Percentiles rank a stretch among this genome's conserved stretches.
Conservation (phyloP, 2,888 invertebrate genomes). For the Empis livida region DNA sequence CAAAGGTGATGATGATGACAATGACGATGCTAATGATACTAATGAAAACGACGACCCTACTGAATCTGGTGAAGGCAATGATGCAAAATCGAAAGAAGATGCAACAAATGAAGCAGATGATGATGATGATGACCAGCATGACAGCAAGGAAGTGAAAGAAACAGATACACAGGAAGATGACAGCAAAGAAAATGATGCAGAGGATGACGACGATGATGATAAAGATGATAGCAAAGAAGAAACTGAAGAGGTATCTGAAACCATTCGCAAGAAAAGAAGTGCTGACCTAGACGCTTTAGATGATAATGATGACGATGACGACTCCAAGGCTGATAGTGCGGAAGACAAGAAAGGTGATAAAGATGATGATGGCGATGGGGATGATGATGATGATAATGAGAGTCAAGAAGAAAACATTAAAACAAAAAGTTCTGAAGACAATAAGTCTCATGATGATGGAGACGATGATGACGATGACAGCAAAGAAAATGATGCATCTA, state of each 20-base stretch:
- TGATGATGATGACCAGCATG: conserved; percentile 38
- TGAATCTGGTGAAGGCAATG: conserved; percentile 29
- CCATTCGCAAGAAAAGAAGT: neutral
- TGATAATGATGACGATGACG: conserved; percentile 12
- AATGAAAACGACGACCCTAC: conserved; percentile 26
- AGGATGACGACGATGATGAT: conserved; percentile 12
- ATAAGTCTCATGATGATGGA: conserved; percentile 38
- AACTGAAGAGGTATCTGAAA: conserved; percentile 13
- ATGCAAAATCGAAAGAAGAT: conserved; percentile 20
- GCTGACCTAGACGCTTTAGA: conserved; percentile 10
- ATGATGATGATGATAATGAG: conserved; percentile 28
- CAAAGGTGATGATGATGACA: conserved; percentile 13
- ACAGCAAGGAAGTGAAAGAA: conserved; percentile 15
- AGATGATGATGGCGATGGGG: conserved; percentile 27
- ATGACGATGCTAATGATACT: neutral
- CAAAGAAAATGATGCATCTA: conserved; percentile 18
- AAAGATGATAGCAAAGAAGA: conserved; percentile 16
- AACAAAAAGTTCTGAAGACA: conserved; percentile 29
- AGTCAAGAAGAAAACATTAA: conserved; percentile 22
- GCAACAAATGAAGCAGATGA: conserved; percentile 31
- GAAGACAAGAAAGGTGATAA: conserved; percentile 32
- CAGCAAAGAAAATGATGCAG: conserved; percentile 9
- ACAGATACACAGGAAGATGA: conserved; percentile 3
- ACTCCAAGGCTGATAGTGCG: conserved; percentile 25
- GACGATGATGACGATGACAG: conserved; percentile 33